Conservation (phyloP, 2,797 vertebrate genomes). For the Babyrousa celebensis region DNA sequence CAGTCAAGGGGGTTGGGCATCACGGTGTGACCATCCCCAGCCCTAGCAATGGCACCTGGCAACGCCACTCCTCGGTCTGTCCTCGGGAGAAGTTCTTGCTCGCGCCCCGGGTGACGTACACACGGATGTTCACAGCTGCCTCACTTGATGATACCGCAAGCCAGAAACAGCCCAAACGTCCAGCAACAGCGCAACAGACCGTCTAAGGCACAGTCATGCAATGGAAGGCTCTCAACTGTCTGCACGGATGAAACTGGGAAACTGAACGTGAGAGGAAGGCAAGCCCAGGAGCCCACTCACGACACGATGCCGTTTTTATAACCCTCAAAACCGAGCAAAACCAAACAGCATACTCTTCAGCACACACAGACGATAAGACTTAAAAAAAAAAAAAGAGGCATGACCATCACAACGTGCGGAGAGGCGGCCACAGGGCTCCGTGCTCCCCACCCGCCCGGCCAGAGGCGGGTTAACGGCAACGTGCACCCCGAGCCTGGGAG, state of each 20-base stretch:
- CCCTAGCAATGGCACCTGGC: not conserved
- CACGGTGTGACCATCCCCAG: not conserved
- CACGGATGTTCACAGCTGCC: not conserved
- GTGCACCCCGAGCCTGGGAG: not conserved
- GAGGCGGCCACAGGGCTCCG: accelerated
- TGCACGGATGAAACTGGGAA: not conserved
- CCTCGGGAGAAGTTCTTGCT: not conserved
- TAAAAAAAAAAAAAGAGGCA: not conserved
- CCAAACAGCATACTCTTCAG: not conserved
- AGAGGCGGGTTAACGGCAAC: not conserved
- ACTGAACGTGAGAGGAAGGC: not conserved
- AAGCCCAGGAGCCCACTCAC: not conserved
- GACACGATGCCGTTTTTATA: not conserved
- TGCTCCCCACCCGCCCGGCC: not conserved
- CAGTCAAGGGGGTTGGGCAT: not conserved
- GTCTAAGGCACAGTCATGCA: not conserved
- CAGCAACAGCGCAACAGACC: not conserved
- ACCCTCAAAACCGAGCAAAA: not conserved
- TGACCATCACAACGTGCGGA: too few relatives aligned
- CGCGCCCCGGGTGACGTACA: accelerated
- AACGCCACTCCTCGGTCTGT: not conserved
- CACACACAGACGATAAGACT: not conserved
- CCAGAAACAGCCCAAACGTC: not conserved
- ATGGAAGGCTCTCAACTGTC: not conserved
- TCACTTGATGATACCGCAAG: not conserved